These are phyloP conservation scores for Cryptus armator DNA, from an alignment of 2,888 invertebrate species.

Conservation along the genomic window DNA sequence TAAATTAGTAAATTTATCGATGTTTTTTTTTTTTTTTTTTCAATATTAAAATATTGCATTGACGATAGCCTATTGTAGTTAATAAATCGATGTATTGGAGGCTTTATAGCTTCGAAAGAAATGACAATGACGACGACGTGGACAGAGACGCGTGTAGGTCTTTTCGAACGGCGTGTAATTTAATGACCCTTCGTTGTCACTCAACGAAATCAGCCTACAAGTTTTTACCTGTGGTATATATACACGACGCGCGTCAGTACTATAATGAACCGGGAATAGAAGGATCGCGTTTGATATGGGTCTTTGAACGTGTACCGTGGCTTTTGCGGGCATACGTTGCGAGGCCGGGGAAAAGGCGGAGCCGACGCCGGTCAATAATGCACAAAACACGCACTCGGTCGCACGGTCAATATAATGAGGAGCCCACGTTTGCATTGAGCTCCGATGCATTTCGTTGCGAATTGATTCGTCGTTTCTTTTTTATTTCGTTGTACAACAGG, in stretches of 20 bases:
- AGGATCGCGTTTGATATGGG: slow-evolving; percentile 21
- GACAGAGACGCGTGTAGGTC: background rate
- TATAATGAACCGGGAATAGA: slow-evolving; percentile 8
- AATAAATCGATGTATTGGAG: no score
- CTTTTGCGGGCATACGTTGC: slow-evolving; percentile 16
- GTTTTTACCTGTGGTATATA: background rate
- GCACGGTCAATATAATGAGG: slow-evolving; percentile 58
- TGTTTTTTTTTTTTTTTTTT: no score
- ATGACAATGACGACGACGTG: background rate
- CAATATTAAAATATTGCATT: no score
- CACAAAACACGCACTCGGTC: slow-evolving; percentile 50
- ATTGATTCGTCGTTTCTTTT: background rate
- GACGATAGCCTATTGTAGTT: no score
- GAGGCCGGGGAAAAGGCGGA: background rate
- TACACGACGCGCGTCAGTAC: background rate
- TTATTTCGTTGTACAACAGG: no score
- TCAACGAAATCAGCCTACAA: background rate
- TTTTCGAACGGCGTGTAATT: background rate
- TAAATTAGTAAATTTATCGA: no score
- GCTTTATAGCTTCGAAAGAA: background rate
- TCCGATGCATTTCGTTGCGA: background rate
- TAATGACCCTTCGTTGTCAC: slow-evolving; percentile 16
- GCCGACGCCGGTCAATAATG: slow-evolving; percentile 61
- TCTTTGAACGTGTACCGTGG: background rate
- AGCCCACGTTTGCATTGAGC: slow-evolving; percentile 5